Percentiles rank a stretch among this genome's conserved stretches.
Conservation (phyloP, 2,797 vertebrate genomes). For the Neopelma chrysocephalum region DNA sequence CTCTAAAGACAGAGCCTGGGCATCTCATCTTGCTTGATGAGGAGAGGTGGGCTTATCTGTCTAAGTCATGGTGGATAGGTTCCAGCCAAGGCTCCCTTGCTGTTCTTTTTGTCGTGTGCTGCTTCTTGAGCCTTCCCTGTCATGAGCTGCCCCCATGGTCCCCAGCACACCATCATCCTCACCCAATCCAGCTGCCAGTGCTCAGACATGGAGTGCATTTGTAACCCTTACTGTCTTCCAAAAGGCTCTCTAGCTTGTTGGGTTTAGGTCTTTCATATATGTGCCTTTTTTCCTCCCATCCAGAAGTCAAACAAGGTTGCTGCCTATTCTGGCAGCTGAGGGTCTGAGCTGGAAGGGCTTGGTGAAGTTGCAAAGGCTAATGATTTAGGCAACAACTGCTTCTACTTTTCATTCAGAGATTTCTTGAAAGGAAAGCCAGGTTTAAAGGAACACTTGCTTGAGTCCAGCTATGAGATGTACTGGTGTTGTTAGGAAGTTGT, state of each 20-base stretch:
- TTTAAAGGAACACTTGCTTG: not conserved
- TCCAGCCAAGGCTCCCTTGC: not conserved
- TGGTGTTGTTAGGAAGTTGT: not conserved
- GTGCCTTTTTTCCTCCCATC: not conserved
- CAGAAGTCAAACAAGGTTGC: not conserved
- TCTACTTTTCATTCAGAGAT: not conserved
- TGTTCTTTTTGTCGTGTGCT: accelerated
- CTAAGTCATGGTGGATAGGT: accelerated
- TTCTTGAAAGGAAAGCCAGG: not conserved
- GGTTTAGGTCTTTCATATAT: not conserved
- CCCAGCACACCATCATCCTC: not conserved
- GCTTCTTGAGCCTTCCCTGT: not conserved
- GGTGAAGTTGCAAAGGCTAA: not conserved
- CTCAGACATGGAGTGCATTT: not conserved
- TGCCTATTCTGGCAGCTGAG: not conserved
- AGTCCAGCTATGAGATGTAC: not conserved
- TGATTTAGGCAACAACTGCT: not conserved
- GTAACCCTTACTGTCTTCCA: not conserved
- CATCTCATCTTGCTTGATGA: not conserved
- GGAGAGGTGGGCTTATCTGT: not conserved
- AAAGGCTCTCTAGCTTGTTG: not conserved
- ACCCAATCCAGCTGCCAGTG: accelerated
- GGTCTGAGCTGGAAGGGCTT: not conserved
- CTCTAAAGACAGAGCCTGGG: not conserved
- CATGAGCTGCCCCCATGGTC: not conserved